Conservation (phyloP, 2,797 vertebrate genomes). For the Atherinosoma microstoma region DNA sequence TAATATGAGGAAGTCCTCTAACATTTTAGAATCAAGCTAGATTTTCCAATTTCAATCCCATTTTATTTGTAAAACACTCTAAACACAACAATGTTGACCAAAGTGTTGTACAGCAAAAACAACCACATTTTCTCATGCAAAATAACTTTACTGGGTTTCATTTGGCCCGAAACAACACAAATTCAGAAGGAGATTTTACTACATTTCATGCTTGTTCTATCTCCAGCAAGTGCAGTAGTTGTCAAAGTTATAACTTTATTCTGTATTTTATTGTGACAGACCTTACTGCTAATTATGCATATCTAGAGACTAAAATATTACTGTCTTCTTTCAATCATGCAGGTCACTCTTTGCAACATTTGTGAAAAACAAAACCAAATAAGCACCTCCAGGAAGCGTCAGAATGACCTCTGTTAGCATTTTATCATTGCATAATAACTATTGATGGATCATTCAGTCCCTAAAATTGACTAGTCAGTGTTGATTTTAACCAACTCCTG, state of each 20-base stretch:
- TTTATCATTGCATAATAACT: not conserved
- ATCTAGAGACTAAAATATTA: too few relatives aligned
- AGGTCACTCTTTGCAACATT: too few relatives aligned
- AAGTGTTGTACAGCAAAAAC: too few relatives aligned
- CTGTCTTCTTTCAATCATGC: too few relatives aligned
- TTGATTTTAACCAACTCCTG: not conserved
- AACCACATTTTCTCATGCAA: not conserved
- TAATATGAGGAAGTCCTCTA: not conserved
- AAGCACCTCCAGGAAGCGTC: too few relatives aligned
- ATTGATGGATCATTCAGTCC: not conserved
- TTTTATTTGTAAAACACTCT: too few relatives aligned
- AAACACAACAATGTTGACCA: too few relatives aligned
- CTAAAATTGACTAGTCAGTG: not conserved
- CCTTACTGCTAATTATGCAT: not conserved
- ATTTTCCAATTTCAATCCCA: not conserved
- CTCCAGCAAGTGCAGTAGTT: not conserved
- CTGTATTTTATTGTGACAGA: not conserved
- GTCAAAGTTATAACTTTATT: not conserved
- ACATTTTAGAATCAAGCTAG: not conserved
- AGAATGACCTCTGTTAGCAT: not conserved
- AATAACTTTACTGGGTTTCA: not conserved
- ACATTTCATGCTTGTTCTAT: not conserved
- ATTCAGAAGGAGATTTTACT: not conserved
- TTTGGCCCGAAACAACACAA: not conserved
- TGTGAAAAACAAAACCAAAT: too few relatives aligned